These are phyloP conservation scores for Furnarius figulus DNA, from an alignment of 2,113 vertebrate species.

Conservation along the genomic window DNA sequence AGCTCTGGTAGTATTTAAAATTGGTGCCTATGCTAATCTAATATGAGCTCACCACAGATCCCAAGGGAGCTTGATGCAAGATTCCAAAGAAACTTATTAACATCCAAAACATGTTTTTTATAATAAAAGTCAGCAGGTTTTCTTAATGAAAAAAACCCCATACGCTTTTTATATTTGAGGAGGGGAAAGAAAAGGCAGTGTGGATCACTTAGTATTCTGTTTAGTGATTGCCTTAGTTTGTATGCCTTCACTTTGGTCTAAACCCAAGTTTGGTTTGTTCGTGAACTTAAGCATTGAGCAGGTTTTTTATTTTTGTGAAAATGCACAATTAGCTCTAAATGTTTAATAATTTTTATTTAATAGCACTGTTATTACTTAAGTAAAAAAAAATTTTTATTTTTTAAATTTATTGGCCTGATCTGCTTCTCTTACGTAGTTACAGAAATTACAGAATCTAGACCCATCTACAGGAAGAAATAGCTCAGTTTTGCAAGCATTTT, in stretches of 20 bases:
- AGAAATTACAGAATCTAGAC: neutral
- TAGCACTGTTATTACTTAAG: neutral
- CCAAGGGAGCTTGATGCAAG: neutral
- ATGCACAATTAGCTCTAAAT: neutral
- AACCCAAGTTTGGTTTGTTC: neutral
- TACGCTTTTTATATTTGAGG: constrained; percentile 7
- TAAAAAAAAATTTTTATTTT: too few species aligned
- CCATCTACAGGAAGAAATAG: neutral
- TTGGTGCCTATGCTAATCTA: constrained; percentile 55
- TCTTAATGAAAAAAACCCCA: neutral
- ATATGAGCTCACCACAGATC: constrained; percentile 49
- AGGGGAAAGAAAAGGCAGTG: neutral
- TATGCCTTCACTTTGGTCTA: neutral
- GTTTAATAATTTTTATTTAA: neutral
- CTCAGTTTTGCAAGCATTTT: neutral
- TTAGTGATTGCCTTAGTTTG: neutral
- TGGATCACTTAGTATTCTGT: neutral
- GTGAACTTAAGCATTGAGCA: neutral
- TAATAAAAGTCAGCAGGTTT: constrained; percentile 21
- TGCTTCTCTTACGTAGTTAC: neutral
- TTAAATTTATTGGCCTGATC: neutral
- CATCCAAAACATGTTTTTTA: neutral
- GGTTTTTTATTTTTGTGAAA: neutral
- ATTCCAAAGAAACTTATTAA: constrained; percentile 59
- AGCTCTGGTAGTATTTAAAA: constrained; percentile 63